These are phyloP conservation scores for Heterocephalus glaber DNA, from an alignment of 2,113 vertebrate genomes.

Conservation along the genomic window DNA sequence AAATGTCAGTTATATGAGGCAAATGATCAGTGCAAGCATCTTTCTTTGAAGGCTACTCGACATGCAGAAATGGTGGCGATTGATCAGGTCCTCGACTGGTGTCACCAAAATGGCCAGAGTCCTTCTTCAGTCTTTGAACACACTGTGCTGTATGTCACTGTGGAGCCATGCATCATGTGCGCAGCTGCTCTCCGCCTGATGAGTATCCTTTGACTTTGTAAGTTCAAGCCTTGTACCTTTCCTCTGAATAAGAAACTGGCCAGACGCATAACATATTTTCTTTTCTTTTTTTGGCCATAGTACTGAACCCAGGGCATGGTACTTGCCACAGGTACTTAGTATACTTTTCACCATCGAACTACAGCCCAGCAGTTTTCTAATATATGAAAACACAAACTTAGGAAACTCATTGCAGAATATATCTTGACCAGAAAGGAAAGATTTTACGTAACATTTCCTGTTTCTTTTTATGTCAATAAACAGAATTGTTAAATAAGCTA, in stretches of 20 bases:
- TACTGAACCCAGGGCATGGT: no score
- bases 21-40: background rate
- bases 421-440: background rate
- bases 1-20: background rate
- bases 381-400: background rate
- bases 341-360: background rate
- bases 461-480: background rate
- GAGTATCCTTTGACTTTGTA: conserved; percentile 89
- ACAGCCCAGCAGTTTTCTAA: background rate
- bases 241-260: background rate
- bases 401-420: background rate
- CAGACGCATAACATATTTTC: background rate
- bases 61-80: conserved; percentile 97
- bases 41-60: conserved; percentile 91
- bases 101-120: conserved; percentile 78
- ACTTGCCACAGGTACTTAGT: background rate
- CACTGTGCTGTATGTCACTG: conserved; percentile 92
- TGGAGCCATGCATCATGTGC: conserved; percentile 98
- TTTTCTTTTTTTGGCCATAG: background rate
- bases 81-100: conserved; percentile 93
- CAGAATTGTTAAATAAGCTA: background rate
- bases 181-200: conserved; percentile 93
- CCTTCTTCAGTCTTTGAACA: conserved; percentile 85
- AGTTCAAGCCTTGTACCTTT: rapidly evolving
- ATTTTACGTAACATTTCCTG: background rate